Conservation (phyloP, 1,140 invertebrate species). For the Trichogramma pretiosum region DNA sequence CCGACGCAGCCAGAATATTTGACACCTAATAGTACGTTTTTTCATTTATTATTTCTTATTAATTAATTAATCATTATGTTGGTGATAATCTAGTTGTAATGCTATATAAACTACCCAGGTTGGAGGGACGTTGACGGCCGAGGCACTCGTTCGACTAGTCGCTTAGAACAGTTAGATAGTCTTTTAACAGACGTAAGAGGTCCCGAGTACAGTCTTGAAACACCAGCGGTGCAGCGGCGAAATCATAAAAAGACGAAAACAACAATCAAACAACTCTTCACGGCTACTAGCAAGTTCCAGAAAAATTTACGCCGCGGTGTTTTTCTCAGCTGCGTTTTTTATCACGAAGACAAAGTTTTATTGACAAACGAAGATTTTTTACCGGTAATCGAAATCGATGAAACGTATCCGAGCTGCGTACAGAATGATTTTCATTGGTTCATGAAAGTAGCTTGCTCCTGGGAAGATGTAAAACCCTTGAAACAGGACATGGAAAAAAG, state of each 20-base stretch:
- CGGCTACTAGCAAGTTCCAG: conserved; percentile 89
- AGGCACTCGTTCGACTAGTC: conserved; percentile 58
- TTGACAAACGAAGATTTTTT: conserved; percentile 94
- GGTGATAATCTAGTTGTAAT: background rate
- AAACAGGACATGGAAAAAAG: conserved; percentile 89
- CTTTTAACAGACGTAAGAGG: conserved; percentile 63
- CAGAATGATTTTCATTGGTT: conserved; percentile 94
- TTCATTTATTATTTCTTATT: background rate
- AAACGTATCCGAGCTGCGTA: conserved; percentile 84
- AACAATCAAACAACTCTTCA: conserved; percentile 89
- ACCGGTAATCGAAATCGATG: conserved; percentile 93
- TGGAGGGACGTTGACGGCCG: conserved; percentile 72
- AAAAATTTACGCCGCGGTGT: conserved; percentile 86
- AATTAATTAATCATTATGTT: background rate
- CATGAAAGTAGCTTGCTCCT: conserved; percentile 92
- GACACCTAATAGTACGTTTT: conserved; percentile 76
- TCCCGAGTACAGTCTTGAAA: conserved; percentile 52
- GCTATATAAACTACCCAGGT: conserved; percentile 41
- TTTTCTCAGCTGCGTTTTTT: conserved; percentile 84
- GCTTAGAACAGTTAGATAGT: conserved; percentile 62
- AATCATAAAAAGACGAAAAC: conserved; percentile 78
- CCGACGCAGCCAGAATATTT: conserved; percentile 70
- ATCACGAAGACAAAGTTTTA: conserved; percentile 88
- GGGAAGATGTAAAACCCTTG: conserved; percentile 89
- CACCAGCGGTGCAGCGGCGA: conserved; percentile 50